phyloP scores from a whole-genome alignment of 2,113 vertebrate genomes.

The Antechinus stuartii region DNA sequence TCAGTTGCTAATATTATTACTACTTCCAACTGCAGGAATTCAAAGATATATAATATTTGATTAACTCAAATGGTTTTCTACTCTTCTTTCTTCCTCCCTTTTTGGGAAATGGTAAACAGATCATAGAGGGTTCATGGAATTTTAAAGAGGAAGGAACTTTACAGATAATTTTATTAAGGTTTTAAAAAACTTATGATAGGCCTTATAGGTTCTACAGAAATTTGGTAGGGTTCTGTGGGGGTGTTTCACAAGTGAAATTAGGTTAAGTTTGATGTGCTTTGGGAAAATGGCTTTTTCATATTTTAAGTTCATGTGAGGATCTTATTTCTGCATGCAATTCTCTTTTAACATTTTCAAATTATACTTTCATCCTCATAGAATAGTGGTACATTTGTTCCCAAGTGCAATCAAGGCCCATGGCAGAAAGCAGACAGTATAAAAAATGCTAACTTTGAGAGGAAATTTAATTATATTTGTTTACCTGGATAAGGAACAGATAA shows the following conservation, averaged over 20 bases:
- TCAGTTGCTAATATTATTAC: not conserved
- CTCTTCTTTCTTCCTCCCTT: not conserved
- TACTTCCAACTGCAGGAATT: not conserved
- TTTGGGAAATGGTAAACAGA: not conserved
- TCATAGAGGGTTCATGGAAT: not conserved
- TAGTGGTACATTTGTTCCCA: not conserved
- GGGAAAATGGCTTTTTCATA: not conserved
- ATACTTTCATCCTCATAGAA: not conserved
- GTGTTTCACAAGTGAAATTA: not conserved
- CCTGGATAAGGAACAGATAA: not conserved
- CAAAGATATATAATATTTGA: not conserved
- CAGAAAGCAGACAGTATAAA: not conserved
- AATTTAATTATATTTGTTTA: slow-evolving; percentile 6
- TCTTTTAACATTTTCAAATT: not conserved
- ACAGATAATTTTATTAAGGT: not conserved
- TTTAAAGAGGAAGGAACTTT: not conserved
- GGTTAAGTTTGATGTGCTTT: not conserved
- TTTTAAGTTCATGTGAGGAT: not conserved
- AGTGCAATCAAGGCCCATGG: slow-evolving; percentile 2
- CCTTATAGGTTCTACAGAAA: not conserved
- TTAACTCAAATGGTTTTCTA: not conserved
- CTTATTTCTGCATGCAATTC: not conserved
- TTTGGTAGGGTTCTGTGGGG: not conserved
- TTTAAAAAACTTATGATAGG: not conserved
- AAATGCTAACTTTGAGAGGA: not conserved